These are phyloP conservation scores for Chorisops tibialis DNA, from an alignment of 2,888 invertebrate species.

Conservation along the genomic window DNA sequence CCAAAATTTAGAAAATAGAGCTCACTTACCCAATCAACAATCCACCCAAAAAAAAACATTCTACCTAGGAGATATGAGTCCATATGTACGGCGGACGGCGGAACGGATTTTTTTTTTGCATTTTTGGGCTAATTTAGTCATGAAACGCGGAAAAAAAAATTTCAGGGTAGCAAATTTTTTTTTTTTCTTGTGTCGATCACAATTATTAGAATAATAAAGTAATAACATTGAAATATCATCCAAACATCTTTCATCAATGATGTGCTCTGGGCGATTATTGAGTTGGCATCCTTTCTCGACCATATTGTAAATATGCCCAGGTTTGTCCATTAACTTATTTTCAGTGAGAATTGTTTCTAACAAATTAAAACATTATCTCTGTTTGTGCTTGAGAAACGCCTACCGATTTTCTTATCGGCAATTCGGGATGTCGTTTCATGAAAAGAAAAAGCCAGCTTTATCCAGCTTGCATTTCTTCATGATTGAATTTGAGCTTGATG, in stretches of 20 bases:
- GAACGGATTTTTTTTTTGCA: too few relatives aligned
- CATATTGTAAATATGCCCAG: slow-evolving; percentile 36
- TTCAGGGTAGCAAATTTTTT: too few relatives aligned
- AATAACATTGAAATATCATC: too few relatives aligned
- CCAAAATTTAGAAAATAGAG: too few relatives aligned
- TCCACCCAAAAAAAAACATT: too few relatives aligned
- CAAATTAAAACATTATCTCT: slow-evolving; percentile 12
- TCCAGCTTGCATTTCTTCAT: neutral
- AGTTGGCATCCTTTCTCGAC: slow-evolving; percentile 36
- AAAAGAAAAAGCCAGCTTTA: neutral
- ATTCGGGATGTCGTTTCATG: neutral
- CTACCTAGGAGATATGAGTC: too few relatives aligned
- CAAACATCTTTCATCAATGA: slow-evolving; percentile 36
- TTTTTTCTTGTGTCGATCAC: too few relatives aligned
- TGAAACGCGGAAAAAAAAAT: too few relatives aligned
- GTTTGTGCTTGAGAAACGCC: neutral
- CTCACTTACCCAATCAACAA: too few relatives aligned
- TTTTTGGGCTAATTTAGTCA: too few relatives aligned
- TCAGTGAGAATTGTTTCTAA: slow-evolving; percentile 14
- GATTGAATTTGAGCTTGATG: neutral
- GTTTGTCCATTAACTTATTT: slow-evolving; percentile 34
- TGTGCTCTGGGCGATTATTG: slow-evolving; percentile 35
- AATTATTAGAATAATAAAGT: too few relatives aligned
- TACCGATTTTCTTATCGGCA: neutral
- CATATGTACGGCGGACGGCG: too few relatives aligned